Percentiles rank a stretch among this genome's conserved stretches.
phyloP scores from a whole-genome alignment of 1,140 invertebrate genomes.

The Solen grandis region DNA sequence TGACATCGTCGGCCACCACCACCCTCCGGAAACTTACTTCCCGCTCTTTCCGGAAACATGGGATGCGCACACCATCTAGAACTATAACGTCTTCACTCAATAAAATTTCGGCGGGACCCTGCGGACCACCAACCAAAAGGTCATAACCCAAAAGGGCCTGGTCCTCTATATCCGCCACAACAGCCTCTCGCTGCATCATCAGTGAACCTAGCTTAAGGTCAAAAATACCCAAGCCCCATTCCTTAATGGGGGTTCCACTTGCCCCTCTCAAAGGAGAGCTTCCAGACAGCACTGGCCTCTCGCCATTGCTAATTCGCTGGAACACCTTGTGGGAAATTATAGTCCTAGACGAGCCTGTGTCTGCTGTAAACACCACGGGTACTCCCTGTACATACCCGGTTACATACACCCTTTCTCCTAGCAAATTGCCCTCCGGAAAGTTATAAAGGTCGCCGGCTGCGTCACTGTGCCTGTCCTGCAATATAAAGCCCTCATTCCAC shows the following conservation, averaged over 20 bases:
- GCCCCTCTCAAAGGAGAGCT: not conserved
- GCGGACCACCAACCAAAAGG: not conserved
- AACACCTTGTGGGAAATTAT: too few species aligned
- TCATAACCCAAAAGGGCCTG: constrained; percentile 16
- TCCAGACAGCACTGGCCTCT: not conserved
- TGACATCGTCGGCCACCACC: too few species aligned
- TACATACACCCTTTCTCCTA: constrained; percentile 28
- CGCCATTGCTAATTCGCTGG: too few species aligned
- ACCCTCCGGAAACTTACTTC: not conserved
- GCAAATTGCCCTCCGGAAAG: not conserved
- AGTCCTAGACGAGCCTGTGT: constrained; percentile 32
- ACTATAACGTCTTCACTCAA: constrained; percentile 9
- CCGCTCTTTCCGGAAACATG: too few species aligned
- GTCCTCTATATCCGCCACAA: constrained; percentile 33
- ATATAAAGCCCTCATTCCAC: too few species aligned
- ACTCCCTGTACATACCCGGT: constrained; percentile 16
- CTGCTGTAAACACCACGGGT: constrained; percentile 22
- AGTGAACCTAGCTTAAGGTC: not conserved
- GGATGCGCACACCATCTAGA: not conserved
- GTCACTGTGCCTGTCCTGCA: too few species aligned
- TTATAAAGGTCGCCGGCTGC: too few species aligned
- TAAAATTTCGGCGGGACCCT: not conserved
- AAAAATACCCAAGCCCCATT: constrained; percentile 15
- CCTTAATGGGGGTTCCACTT: not conserved
- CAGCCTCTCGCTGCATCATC: not conserved